A percentile compares a stretch with the other conserved stretches of the same genome.
Evolutionary conservation across 2,888 invertebrate species (phyloP).

Genomic region (Limenitis camilla): DNA sequence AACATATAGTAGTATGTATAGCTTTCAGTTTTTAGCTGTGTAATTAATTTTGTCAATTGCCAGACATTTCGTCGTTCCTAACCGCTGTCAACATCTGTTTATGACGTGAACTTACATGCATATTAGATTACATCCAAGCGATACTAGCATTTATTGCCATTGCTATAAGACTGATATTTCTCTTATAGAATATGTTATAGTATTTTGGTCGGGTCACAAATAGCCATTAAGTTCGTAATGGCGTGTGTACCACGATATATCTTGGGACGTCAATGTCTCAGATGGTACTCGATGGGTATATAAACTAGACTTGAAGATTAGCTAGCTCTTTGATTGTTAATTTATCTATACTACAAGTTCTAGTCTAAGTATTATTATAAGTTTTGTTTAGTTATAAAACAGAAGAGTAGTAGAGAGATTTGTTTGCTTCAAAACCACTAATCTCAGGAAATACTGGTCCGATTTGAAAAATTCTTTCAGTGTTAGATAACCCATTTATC

Average conservation of each 20-base stretch:
- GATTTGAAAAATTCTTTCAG: too few species aligned
- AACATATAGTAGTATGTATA: background rate
- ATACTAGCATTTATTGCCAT: slow-evolving; percentile 2
- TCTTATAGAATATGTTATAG: background rate
- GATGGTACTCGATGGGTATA: too few species aligned
- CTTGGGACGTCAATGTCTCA: slow-evolving; percentile 2
- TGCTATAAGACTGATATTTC: background rate
- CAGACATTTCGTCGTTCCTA: slow-evolving; percentile 16
- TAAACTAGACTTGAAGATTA: too few species aligned
- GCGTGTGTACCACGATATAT: slow-evolving; percentile 7
- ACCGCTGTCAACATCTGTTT: slow-evolving; percentile 23
- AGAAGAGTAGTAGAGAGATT: too few species aligned
- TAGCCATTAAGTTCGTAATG: slow-evolving; percentile 14
- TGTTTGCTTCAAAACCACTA: too few species aligned
- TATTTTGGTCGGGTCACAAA: slow-evolving; percentile 12
- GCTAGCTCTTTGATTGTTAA: too few species aligned
- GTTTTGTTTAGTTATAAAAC: too few species aligned
- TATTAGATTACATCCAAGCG: background rate
- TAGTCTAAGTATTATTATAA: too few species aligned
- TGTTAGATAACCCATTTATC: too few species aligned
- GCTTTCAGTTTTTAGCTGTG: slow-evolving; percentile 6
- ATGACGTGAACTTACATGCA: slow-evolving; percentile 14
- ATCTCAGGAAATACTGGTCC: too few species aligned
- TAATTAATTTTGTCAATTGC: slow-evolving; percentile 17
- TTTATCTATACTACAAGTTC: too few species aligned